These are phyloP conservation scores for Taeniopygia guttata DNA, from an alignment of 2,797 vertebrate genomes.

Conservation along the genomic window DNA sequence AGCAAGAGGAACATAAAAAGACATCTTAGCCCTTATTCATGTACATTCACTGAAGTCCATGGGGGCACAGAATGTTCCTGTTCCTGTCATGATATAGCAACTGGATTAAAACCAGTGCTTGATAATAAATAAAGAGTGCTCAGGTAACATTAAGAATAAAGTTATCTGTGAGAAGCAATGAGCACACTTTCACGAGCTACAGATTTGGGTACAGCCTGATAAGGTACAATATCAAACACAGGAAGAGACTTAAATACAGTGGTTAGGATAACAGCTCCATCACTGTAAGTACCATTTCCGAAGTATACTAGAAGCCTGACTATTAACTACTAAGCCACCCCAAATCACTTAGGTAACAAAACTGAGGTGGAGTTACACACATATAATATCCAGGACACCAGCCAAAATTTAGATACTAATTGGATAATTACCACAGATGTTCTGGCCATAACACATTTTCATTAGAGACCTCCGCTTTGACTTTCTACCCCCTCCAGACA, in stretches of 20 bases:
- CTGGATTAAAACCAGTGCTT: not conserved
- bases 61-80: not conserved
- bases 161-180: not conserved
- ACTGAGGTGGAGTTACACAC: not conserved
- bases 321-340: not conserved
- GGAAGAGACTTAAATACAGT: not conserved
- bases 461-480: not conserved
- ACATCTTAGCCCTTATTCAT: not conserved
- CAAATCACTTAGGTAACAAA: not conserved
- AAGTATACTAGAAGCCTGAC: not conserved
- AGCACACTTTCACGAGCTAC: not conserved
- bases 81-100: not conserved
- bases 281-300: not conserved
- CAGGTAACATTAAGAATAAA: not conserved
- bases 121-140: not conserved
- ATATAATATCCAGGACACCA: not conserved
- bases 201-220: not conserved
- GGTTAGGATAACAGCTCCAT: not conserved
- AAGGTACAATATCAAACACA: fast-evolving
- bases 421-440: not conserved
- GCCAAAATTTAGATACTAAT: not conserved
- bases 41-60: not conserved
- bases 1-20: not conserved
- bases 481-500: not conserved
- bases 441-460: not conserved